Conservation (phyloP, 2,888 invertebrate species). For the Clusia tigrina region DNA sequence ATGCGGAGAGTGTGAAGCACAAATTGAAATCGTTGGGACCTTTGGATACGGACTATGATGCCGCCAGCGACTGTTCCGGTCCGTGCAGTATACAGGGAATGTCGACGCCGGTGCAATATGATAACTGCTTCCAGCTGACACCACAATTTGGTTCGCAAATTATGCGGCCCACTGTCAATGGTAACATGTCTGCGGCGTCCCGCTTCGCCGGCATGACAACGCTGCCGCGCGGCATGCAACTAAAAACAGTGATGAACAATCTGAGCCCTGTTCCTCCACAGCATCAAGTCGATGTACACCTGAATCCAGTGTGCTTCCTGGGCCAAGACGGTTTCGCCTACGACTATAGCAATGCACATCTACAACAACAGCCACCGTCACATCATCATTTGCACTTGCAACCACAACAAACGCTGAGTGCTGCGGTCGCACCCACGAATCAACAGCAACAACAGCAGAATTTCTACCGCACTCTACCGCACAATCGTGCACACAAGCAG, state of each 20-base stretch:
- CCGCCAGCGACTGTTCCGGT: conserved; percentile 58
- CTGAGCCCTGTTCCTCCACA: conserved; percentile 63
- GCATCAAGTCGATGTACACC: conserved; percentile 77
- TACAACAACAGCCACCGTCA: conserved; percentile 48
- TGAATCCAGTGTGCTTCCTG: conserved; percentile 79
- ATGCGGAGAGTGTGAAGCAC: conserved; percentile 71
- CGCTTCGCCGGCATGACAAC: conserved; percentile 67
- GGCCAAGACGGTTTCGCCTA: conserved; percentile 79
- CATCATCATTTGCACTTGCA: conserved; percentile 38
- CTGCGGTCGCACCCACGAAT: conserved; percentile 38
- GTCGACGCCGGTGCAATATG: conserved; percentile 47
- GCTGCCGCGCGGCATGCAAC: conserved; percentile 65
- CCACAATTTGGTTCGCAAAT: conserved; percentile 69
- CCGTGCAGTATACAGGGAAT: conserved; percentile 48
- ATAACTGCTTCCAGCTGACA: conserved; percentile 63
- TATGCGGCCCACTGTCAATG: conserved; percentile 40
- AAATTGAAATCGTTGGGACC: conserved; percentile 63
- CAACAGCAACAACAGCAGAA: conserved; percentile 57
- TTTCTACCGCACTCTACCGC: conserved; percentile 81
- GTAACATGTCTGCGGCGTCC: conserved; percentile 39
- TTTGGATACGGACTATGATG: conserved; percentile 60
- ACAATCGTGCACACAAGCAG: conserved; percentile 68
- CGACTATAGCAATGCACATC: conserved; percentile 62
- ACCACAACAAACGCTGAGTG: conserved; percentile 41
- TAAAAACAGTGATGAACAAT: conserved; percentile 57